Conservation (phyloP, 2,888 invertebrate species). For the Diarsia rubi region DNA sequence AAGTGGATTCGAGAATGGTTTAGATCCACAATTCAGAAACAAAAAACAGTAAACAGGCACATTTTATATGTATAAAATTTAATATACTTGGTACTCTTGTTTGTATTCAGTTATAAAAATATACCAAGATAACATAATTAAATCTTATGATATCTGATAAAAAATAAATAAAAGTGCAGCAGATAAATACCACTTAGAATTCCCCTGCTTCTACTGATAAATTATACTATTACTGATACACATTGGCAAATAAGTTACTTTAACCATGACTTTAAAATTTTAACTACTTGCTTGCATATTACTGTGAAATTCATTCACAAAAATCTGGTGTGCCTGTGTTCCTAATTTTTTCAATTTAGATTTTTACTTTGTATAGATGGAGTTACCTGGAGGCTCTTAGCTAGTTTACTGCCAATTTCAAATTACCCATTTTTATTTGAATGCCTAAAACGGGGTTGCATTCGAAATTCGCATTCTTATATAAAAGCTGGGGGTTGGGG, state of each 20-base stretch:
- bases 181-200: not conserved
- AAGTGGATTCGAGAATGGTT: too few relatives aligned
- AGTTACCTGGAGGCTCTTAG: not conserved
- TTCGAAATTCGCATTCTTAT: too few relatives aligned
- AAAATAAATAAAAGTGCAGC: not conserved
- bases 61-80: too few relatives aligned
- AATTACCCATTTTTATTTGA: too few relatives aligned
- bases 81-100: not conserved
- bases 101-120: not conserved
- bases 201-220: not conserved
- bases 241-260: not conserved
- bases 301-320: not conserved
- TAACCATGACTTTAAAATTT: not conserved
- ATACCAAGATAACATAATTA: not conserved
- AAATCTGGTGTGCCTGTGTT: not conserved
- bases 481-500: too few relatives aligned
- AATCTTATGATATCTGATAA: not conserved
- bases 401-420: not conserved
- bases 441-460: too few relatives aligned
- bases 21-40: too few relatives aligned
- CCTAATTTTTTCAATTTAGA: not conserved
- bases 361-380: not conserved
- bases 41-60: too few relatives aligned
- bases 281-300: not conserved
- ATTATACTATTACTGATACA: conserved; percentile 1